phyloP scores from a whole-genome alignment of 2,888 invertebrate species.

The Capitulum mitella region DNA sequence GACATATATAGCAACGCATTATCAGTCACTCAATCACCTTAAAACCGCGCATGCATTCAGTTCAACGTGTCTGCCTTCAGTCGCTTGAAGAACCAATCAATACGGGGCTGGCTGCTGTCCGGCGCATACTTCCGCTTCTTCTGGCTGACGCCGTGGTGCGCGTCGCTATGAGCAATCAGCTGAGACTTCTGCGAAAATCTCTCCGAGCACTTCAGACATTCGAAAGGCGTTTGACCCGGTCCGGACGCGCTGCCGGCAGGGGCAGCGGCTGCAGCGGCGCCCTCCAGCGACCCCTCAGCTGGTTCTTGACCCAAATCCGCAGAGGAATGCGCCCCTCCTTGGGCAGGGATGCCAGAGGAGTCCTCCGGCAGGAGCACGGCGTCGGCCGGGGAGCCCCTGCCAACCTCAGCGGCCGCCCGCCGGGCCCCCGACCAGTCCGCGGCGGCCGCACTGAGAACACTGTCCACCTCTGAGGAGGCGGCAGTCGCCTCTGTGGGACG shows the following conservation, averaged over 20 bases:
- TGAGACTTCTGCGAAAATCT: background rate
- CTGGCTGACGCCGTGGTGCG: background rate
- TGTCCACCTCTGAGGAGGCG: background rate
- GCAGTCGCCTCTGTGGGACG: too few relatives aligned
- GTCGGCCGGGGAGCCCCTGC: background rate
- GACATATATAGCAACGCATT: too few relatives aligned
- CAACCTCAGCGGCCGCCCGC: background rate
- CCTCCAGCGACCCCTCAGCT: too few relatives aligned
- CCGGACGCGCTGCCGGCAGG: background rate
- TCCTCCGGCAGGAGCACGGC: too few relatives aligned
- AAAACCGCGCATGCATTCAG: too few relatives aligned
- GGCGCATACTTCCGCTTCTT: background rate
- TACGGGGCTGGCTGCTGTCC: background rate
- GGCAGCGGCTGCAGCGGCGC: background rate
- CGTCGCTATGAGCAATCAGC: background rate
- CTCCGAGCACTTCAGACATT: background rate
- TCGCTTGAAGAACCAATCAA: conserved; percentile 7
- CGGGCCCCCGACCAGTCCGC: background rate
- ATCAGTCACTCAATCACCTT: too few relatives aligned
- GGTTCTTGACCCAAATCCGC: too few relatives aligned
- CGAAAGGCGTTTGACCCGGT: background rate
- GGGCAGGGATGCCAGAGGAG: too few relatives aligned
- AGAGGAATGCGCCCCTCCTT: too few relatives aligned
- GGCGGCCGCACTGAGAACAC: background rate
- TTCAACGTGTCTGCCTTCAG: background rate